Conservation (phyloP, 2,113 vertebrate species). For the Amazona guildingii region DNA sequence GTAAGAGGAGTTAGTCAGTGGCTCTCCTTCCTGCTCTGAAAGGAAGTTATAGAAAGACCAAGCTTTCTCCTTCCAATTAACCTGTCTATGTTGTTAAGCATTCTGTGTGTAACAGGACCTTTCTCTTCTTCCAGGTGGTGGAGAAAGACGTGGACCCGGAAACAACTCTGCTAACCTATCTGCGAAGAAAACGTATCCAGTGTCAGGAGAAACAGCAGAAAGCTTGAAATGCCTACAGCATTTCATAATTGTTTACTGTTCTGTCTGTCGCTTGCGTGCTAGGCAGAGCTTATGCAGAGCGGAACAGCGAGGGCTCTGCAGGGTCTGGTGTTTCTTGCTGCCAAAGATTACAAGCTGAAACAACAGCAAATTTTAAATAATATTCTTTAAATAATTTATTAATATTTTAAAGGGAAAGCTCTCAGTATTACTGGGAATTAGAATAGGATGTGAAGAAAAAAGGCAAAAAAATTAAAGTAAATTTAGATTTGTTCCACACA, state of each 20-base stretch:
- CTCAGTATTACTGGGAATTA: neutral
- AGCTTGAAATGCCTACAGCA: neutral
- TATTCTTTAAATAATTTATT: neutral
- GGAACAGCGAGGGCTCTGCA: neutral
- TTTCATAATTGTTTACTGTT: neutral
- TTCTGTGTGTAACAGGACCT: neutral
- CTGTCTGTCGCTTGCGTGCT: neutral
- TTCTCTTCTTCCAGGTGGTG: constrained; percentile 78
- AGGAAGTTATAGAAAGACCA: neutral
- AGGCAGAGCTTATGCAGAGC: neutral
- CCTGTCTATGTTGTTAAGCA: neutral
- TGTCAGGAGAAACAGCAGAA: neutral
- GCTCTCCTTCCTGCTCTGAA: neutral
- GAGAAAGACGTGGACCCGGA: constrained; percentile 90
- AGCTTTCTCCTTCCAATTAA: neutral
- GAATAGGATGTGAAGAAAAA: neutral
- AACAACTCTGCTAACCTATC: constrained; percentile 85
- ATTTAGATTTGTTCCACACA: neutral
- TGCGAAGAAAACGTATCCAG: constrained; percentile 87
- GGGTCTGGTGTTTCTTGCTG: neutral
- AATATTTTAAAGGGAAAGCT: neutral
- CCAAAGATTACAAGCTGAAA: neutral
- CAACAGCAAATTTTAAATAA: neutral
- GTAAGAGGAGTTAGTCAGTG: neutral
- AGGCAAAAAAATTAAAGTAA: neutral